These are phyloP conservation scores for Cyanocitta stelleri DNA, from an alignment of 2,113 vertebrate species.

Conservation along the genomic window DNA sequence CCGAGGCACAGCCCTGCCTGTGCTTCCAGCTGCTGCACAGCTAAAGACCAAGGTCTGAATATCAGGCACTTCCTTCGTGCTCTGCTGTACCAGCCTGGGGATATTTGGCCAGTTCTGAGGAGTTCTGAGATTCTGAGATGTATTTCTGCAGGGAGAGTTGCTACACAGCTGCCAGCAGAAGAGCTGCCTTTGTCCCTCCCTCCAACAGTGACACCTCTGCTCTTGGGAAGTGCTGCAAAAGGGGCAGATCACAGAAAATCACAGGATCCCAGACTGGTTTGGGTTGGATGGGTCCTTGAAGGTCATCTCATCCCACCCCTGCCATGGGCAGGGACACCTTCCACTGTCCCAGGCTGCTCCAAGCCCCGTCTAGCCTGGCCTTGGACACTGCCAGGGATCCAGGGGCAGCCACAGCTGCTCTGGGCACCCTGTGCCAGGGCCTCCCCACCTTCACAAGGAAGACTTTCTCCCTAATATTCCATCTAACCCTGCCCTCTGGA, in stretches of 20 bases:
- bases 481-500: background rate
- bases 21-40: background rate
- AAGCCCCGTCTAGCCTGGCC: accelerated
- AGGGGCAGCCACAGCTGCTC: background rate
- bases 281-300: background rate
- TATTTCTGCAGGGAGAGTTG: background rate
- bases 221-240: background rate
- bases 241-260: background rate
- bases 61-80: background rate
- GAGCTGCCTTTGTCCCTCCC: background rate
- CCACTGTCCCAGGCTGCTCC: accelerated
- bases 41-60: background rate
- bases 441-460: background rate
- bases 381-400: background rate
- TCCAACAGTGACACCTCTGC: background rate
- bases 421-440: background rate
- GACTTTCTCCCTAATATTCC: background rate
- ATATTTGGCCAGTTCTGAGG: background rate
- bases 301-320: background rate
- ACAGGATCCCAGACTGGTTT: background rate
- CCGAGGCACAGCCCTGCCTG: background rate
- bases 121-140: background rate
- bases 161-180: background rate
- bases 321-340: background rate
- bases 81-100: background rate